phyloP scores from a whole-genome alignment of 37 sponge, comb jelly and placozoan genomes.

The Cliona cf. orientalis region DNA sequence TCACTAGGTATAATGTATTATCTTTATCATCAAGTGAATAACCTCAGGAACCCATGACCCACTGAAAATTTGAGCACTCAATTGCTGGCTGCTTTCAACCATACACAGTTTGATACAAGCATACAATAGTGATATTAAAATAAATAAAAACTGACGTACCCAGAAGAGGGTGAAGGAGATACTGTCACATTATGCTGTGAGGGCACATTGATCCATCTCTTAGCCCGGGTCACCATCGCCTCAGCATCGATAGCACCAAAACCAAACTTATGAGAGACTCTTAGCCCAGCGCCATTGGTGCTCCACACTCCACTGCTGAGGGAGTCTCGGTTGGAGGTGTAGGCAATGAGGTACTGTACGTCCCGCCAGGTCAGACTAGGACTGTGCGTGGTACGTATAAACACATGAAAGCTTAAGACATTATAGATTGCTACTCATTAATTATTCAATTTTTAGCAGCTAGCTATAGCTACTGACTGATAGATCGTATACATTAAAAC shows the following conservation, averaged over 20 bases:
- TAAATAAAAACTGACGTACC: not conserved
- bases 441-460: too few relatives aligned
- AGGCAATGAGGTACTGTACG: conserved; percentile 90
- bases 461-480: too few relatives aligned
- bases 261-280: conserved; percentile 84
- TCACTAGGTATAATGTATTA: too few relatives aligned
- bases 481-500: too few relatives aligned
- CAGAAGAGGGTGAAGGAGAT: not conserved
- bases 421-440: not conserved
- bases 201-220: conserved; percentile 86
- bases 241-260: conserved; percentile 94
- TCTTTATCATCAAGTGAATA: too few relatives aligned
- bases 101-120: too few relatives aligned
- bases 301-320: conserved; percentile 55
- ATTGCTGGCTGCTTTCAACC: too few relatives aligned
- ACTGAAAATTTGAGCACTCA: too few relatives aligned
- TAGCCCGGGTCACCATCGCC: conserved; percentile 89
- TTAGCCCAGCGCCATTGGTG: conserved; percentile 86
- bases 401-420: not conserved
- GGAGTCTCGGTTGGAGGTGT: conserved; percentile 53
- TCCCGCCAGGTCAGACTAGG: conserved; percentile 94
- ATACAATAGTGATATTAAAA: too few relatives aligned
- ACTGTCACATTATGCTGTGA: conserved; percentile 18
- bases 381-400: conserved; percentile 35
- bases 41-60: too few relatives aligned